Base-by-base conservation (phyloP, 1,140 invertebrate genomes). In the Meloidogyne exigua region DNA sequence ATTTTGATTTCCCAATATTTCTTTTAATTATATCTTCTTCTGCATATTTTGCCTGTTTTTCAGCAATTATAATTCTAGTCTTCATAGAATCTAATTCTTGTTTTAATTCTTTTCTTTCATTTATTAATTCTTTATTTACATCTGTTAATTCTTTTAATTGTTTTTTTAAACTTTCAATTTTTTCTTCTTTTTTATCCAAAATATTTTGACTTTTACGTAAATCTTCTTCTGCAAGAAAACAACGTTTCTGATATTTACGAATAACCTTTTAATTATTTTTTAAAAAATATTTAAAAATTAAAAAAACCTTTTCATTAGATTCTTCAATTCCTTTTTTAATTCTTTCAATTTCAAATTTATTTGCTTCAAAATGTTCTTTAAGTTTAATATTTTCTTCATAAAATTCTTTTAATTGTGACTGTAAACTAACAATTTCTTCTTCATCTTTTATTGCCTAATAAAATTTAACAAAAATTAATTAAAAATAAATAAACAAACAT, bases 171-270 rank as follows among this genome's bases (percentile, higher is more conserved):
- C 4, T 15, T n/a, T n/a, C 9, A n/a, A 57, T 57, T 5, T n/a
- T 18, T n/a, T 5, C 1, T n/a, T 57, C 49, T 57, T 57, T 57
- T 57, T 57, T 57, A 57, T 57, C 49, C 13, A 57, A 12, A 57
- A 57, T 57, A 57, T 57, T 18, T 57, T 57, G 49, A n/a, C 49
- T 57, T 57, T 57, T 57, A 57, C 49, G 49, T n/a, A 57, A 57
- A 57, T 57, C 49, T 57, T 57, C 49, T 57, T 57, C 49, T 15
- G 18, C 13, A 57, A 57, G 49, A 57, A 18, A 57, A 57, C 49
- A 57, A n/a, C 49, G 18, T n/a, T 57, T 57, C 7, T 57, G n/a
- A 57, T 57, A 57, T 57, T 57, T 57, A 57, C 49, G 49, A n/a
- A 57, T 2, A 12, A 15, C n/a, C 10, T 39, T 39, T 39, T 39